Conservation (phyloP, 2,888 invertebrate genomes). For the Drosophila prostipennis region DNA sequence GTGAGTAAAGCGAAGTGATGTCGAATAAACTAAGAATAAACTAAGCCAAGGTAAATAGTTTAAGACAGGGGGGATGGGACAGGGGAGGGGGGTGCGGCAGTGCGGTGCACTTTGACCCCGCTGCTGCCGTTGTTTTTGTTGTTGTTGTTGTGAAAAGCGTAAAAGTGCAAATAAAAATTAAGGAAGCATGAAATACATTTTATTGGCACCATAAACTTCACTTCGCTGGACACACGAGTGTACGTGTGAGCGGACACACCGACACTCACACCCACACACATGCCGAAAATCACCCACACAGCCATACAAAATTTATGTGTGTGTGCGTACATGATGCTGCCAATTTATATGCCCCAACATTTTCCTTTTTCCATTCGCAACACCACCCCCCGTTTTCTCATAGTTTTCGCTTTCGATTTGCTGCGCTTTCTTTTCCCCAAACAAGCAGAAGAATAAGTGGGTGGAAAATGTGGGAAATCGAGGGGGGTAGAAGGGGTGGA, state of each 20-base stretch:
- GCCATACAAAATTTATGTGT: neutral
- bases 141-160: slow-evolving; percentile 63
- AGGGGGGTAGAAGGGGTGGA: no score
- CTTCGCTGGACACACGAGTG: slow-evolving; percentile 82
- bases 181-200: slow-evolving; percentile 85
- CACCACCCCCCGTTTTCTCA: slow-evolving; percentile 42
- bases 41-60: slow-evolving; percentile 65
- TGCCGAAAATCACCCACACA: slow-evolving; percentile 24
- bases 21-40: slow-evolving; percentile 26
- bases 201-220: slow-evolving; percentile 83
- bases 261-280: slow-evolving; percentile 35
- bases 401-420: slow-evolving; percentile 80
- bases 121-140: slow-evolving; percentile 22
- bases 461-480: neutral
- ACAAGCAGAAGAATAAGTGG: slow-evolving; percentile 6
- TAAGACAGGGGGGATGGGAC: slow-evolving; percentile 39
- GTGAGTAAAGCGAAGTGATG: slow-evolving; percentile 14
- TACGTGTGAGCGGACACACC: slow-evolving; percentile 57
- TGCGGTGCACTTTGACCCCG: slow-evolving; percentile 37
- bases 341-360: slow-evolving; percentile 41
- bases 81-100: neutral
- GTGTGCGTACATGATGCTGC: slow-evolving; percentile 36
- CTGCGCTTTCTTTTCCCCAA: slow-evolving; percentile 65
- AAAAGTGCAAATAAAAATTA: slow-evolving; percentile 83
- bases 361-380: neutral